Percentiles rank a stretch among this genome's conserved stretches.
Evolutionary conservation across 1,140 invertebrate genomes (phyloP).

Genomic region (Agrilus planipennis): DNA sequence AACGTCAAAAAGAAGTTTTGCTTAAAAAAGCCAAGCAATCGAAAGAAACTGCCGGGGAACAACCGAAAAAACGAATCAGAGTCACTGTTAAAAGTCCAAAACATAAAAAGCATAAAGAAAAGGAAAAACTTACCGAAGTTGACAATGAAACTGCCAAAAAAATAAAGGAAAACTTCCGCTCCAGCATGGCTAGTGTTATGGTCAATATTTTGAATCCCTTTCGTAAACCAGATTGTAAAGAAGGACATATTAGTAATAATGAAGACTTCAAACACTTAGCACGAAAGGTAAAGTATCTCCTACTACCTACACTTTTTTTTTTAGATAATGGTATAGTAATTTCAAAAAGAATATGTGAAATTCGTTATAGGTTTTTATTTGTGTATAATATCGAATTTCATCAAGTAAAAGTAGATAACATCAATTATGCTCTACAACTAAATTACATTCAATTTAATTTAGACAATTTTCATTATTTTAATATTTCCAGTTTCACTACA

Average conservation of each 20-base stretch:
- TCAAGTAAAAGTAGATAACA: no score
- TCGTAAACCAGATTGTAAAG: slow-evolving; percentile 68
- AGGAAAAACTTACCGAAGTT: slow-evolving; percentile 28
- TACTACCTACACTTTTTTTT: no score
- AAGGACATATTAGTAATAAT: slow-evolving; percentile 74
- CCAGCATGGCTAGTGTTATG: slow-evolving; percentile 80
- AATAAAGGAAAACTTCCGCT: slow-evolving; percentile 80
- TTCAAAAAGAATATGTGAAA: no score
- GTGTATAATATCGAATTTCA: no score
- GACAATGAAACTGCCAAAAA: slow-evolving; percentile 41
- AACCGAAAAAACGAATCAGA: slow-evolving; percentile 2
- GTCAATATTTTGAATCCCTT: slow-evolving; percentile 85
- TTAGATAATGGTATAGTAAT: no score
- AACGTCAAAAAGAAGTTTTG: slow-evolving; percentile 50
- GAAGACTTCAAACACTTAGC: slow-evolving; percentile 95
- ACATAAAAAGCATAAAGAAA: slow-evolving; percentile 22
- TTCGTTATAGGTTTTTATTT: no score
- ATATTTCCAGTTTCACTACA: no score
- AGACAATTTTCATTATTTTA: no score
- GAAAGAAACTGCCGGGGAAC: slow-evolving; percentile 23
- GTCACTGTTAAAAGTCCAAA: slow-evolving; percentile 24
- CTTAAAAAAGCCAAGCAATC: slow-evolving; percentile 29
- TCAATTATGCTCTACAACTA: no score
- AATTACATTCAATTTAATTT: no score
- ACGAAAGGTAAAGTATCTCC: slow-evolving; percentile 71